Base-by-base conservation (phyloP, 2,113 vertebrate species). In the Aramus guarauna region DNA sequence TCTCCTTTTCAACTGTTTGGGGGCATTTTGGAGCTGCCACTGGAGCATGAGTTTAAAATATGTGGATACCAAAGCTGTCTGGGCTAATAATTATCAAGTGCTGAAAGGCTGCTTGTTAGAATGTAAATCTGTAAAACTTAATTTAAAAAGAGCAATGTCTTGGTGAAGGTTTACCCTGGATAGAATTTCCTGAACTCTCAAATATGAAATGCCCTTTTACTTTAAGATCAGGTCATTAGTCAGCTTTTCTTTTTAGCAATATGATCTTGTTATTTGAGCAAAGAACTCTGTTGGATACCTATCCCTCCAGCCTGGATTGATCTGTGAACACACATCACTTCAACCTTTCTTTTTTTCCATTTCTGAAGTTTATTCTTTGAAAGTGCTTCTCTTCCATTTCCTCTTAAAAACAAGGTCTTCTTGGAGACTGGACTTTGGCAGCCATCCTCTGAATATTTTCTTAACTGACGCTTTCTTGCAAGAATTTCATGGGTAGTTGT, bases 391-490 rank as follows among this genome's bases (percentile, higher is more conserved):
- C 26, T 62, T 90, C 62, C 12, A 59, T 68, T 94, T 92, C 73
- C 74, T 87, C 20, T 58, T 69, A 43, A 43, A 89, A 95, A 71
- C 20, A 16, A 91, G 18, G 15, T 78, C 47, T 50, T 88, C 82
- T 85, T 94, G 56, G 27, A 94, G 80, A 53, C 48, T 85, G 64
- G 11, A 5, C 81, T 93, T 92, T 92, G 81, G 94, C 91, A 95
- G 43, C 73, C 48, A 36, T 91, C 27, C 62, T 88, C 64, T 2
- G 86, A 92, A 41, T 94, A 85, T 95, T 96, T 96, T 94, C 80
- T 94, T 94, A 91, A 92, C 80, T 94, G 91, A 90, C 2, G 2
- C 73, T 87, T 94, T 92, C 79, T 95, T 91, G 62, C 69, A 97
- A 66, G 94, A 95, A 96, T 94, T 90, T 92, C 4, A 45, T 67